Conservation (phyloP, 2,797 vertebrate genomes). For the Netta rufina region DNA sequence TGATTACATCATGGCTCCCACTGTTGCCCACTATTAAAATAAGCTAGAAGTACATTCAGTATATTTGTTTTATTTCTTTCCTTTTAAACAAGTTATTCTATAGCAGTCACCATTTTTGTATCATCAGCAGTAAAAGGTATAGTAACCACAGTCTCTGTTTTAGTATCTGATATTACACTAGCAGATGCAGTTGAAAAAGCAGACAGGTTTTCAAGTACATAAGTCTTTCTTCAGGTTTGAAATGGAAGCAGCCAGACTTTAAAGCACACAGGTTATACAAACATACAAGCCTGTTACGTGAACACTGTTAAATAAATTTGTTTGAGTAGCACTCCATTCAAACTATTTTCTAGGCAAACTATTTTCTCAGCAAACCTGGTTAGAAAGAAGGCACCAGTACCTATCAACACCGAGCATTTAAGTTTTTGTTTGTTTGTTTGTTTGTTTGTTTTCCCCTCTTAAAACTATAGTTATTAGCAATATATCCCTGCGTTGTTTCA, state of each 20-base stretch:
- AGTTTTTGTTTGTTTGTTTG: background rate
- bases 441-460: background rate
- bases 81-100: background rate
- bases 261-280: background rate
- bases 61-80: background rate
- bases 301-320: background rate
- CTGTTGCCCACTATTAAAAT: background rate
- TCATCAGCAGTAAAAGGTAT: background rate
- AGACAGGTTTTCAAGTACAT: background rate
- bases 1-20: background rate
- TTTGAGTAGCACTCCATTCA: background rate
- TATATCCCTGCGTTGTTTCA: background rate
- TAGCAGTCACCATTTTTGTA: background rate
- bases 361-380: background rate
- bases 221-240: background rate
- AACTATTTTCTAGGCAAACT: background rate
- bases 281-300: background rate
- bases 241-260: background rate
- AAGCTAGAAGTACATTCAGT: background rate
- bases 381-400: background rate
- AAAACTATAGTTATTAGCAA: background rate
- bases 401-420: background rate
- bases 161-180: background rate
- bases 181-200: background rate
- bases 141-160: background rate